These are phyloP conservation scores for Sphaerophoria rueppellii DNA, from an alignment of 2,888 invertebrate species.

Conservation along the genomic window DNA sequence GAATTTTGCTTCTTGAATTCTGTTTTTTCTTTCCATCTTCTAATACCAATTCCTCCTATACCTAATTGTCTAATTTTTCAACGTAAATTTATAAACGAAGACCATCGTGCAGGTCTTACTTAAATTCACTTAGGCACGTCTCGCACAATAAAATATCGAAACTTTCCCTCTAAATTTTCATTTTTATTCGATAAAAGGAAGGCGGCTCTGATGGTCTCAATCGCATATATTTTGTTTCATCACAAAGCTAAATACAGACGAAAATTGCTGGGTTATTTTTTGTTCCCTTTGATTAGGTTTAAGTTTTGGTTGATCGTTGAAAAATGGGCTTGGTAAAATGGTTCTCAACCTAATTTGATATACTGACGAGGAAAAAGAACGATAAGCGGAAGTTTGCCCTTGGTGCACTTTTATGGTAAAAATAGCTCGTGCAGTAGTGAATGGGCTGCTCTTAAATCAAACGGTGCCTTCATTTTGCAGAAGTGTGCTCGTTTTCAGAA, in stretches of 20 bases:
- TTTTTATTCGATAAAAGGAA: conserved; percentile 36
- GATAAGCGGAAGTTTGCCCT: conserved; percentile 69
- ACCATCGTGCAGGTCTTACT: conserved; percentile 24
- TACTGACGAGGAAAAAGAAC: conserved; percentile 28
- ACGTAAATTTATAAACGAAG: conserved; percentile 17
- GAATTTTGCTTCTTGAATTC: conserved; percentile 23
- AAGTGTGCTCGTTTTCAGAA: background rate
- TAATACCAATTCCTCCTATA: conserved; percentile 9
- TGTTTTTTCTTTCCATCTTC: background rate
- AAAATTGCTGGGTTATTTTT: conserved; percentile 6
- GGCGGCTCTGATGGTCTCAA: conserved; percentile 50
- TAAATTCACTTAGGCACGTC: conserved; percentile 60
- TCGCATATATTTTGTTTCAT: conserved; percentile 28
- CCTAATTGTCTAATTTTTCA: conserved; percentile 30
- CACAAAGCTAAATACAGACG: background rate
- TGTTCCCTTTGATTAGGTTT: conserved; percentile 58
- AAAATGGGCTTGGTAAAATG: conserved; percentile 58
- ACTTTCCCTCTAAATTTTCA: conserved; percentile 37
- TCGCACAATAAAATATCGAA: conserved; percentile 14
- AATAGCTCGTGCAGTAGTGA: background rate
- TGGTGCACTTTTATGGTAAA: conserved; percentile 40
- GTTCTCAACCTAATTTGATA: conserved; percentile 41
- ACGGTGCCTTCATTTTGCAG: too few species aligned
- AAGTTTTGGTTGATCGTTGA: conserved; percentile 14
- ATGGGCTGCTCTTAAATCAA: background rate